These are phyloP conservation scores for Spheniscus mendiculus DNA, from an alignment of 2,113 vertebrate genomes.

Conservation along the genomic window DNA sequence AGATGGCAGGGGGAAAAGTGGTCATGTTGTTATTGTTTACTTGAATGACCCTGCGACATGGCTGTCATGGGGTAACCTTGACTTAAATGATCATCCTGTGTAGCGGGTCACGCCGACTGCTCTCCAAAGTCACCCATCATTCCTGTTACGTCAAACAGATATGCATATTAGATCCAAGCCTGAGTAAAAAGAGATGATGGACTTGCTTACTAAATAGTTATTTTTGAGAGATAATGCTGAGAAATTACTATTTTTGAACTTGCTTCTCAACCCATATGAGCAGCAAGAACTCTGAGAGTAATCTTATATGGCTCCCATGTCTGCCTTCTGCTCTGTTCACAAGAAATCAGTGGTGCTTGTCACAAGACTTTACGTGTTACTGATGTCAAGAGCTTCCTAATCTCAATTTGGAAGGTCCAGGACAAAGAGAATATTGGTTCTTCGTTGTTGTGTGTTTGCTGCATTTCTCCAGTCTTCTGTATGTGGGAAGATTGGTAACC, in stretches of 20 bases:
- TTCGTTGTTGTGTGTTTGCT: background rate
- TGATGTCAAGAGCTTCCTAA: background rate
- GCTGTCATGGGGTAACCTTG: background rate
- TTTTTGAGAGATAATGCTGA: background rate
- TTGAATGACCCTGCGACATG: background rate
- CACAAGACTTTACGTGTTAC: background rate
- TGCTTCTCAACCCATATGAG: background rate
- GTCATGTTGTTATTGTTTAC: background rate
- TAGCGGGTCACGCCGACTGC: rapidly evolving
- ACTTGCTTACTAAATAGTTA: background rate
- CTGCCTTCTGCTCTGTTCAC: background rate
- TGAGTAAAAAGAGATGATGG: background rate
- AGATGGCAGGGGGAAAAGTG: background rate
- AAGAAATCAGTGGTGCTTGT: background rate
- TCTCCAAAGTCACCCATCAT: rapidly evolving
- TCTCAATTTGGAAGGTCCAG: background rate
- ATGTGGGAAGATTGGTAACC: background rate
- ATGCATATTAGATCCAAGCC: background rate
- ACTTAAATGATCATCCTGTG: background rate
- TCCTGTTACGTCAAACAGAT: background rate
- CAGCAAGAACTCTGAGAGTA: background rate
- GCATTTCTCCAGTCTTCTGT: background rate
- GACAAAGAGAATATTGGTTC: background rate
- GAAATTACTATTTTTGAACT: background rate
- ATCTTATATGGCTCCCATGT: background rate